Percentiles rank a stretch among this genome's conserved stretches.
Evolutionary conservation across 2,888 invertebrate species (phyloP).

Genomic region (Eilema griseolum): DNA sequence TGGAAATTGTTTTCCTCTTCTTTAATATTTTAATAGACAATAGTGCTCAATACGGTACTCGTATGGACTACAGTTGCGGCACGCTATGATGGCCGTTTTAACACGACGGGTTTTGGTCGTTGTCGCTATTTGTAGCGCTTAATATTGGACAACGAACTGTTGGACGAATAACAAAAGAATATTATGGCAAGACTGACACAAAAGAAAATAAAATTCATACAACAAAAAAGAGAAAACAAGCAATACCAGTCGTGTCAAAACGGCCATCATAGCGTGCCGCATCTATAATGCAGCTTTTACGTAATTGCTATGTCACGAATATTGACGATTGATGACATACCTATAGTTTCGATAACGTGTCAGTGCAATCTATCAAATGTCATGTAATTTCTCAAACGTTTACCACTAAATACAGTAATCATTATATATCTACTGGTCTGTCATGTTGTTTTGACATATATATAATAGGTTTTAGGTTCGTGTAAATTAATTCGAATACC

Average conservation of each 20-base stretch:
- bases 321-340: background rate
- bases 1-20: background rate
- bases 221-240: no score
- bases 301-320: background rate
- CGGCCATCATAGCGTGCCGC: no score
- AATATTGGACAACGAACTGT: no score
- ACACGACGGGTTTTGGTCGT: no score
- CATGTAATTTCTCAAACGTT: constrained; percentile 15
- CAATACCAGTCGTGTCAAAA: no score
- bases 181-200: no score
- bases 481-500: background rate
- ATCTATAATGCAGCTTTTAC: background rate
- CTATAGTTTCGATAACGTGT: constrained; percentile 13
- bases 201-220: no score
- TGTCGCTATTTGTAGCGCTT: no score
- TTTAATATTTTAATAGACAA: background rate
- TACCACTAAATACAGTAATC: constrained; percentile 25
- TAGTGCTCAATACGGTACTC: no score
- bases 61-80: no score
- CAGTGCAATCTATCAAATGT: constrained; percentile 12
- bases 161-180: no score
- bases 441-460: background rate
- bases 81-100: no score
- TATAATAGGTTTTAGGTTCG: background rate
- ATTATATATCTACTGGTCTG: constrained; percentile 1